Evolutionary conservation across 2,113 vertebrate species (phyloP), one percentile per base, ranked within the genome.

Genomic region (Dipodomys merriami): DNA sequence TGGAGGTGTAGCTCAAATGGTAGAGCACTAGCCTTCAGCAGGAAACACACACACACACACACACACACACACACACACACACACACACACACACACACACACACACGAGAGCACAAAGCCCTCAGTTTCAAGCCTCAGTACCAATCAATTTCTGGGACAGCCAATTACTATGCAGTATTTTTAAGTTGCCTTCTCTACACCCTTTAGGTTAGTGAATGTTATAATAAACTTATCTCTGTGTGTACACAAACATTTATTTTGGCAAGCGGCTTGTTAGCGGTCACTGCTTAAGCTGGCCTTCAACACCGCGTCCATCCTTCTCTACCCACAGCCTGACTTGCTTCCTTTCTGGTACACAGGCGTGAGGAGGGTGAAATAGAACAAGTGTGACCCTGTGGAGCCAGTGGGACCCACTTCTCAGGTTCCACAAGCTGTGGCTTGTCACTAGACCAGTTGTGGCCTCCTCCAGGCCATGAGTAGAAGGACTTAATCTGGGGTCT

Each of bases 371-470:
- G 23, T 11, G 2, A 44, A 30, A 33, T 5, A 23, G 19, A 16
- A 7, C 67, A 69, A 65, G 3, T 53, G 46, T 12, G 16, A 35
- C 23, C 20, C 67, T 10, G 1, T 57, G 60, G 72, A 39, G 35
- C 33, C 46, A 13, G 35, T 23, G 12, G 11, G 33, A 85, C 15
- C 44, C 18, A 18, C 69, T 74, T 12, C 12, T 93, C 74, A 29
- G 49, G 64, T 69, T 73, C 49, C 44, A 83, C n/a, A 72, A 86
- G 62, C 76, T 71, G 18, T 71, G 83, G 69, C 39, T 69, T 87
- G 12, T 80, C 62, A 11, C 57, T 18, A 69, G 46, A 53, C 90
- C 79, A 79, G 19, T 53, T 33, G 35, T 76, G 91, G 88, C 72
- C 20, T 49, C 82, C 22, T 33, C 80, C 30, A 11, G 49, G 53